phyloP scores from a whole-genome alignment of 92 coral and sea anemone species.

The Paramuricea clavata region DNA sequence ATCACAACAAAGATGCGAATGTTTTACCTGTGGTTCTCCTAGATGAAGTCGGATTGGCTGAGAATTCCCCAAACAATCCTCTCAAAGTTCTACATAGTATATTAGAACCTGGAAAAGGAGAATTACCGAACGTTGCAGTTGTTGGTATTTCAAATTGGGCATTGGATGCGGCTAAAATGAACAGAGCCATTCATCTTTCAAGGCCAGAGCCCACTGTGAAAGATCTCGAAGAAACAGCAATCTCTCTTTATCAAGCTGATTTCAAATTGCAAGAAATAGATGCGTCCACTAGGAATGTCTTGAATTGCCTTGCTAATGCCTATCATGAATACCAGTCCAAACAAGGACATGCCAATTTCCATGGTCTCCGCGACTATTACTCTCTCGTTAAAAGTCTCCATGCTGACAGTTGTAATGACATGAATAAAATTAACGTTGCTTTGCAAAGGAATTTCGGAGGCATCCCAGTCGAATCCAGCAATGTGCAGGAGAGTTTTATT shows the following conservation, averaged over 20 bases:
- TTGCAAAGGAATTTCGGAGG: slow-evolving; percentile 13
- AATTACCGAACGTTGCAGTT: slow-evolving; percentile 64
- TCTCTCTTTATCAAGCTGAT: neutral
- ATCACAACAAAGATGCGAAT: slow-evolving; percentile 54
- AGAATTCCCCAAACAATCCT: slow-evolving; percentile 58
- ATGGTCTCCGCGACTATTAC: slow-evolving; percentile 74
- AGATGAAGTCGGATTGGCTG: slow-evolving; percentile 64
- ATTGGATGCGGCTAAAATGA: slow-evolving; percentile 71
- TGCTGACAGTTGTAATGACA: slow-evolving; percentile 26
- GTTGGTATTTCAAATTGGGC: slow-evolving; percentile 99
- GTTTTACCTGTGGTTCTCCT: slow-evolving; percentile 57
- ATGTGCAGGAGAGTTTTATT: neutral
- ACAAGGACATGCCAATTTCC: slow-evolving; percentile 66
- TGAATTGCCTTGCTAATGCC: slow-evolving; percentile 58
- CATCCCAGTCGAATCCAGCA: neutral
- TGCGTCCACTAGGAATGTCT: slow-evolving; percentile 3
- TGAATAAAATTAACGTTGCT: slow-evolving; percentile 4
- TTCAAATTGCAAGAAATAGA: neutral
- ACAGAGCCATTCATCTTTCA: slow-evolving; percentile 69
- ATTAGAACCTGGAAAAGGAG: slow-evolving; percentile 55
- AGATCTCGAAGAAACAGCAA: slow-evolving; percentile 49
- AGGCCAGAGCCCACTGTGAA: slow-evolving; percentile 62
- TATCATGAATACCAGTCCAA: slow-evolving; percentile 63
- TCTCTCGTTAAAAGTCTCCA: slow-evolving; percentile 61
- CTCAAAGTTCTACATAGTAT: slow-evolving; percentile 63